Evolutionary conservation across 2,888 invertebrate species (phyloP).

Genomic region (Tetrapedia diversipes): DNA sequence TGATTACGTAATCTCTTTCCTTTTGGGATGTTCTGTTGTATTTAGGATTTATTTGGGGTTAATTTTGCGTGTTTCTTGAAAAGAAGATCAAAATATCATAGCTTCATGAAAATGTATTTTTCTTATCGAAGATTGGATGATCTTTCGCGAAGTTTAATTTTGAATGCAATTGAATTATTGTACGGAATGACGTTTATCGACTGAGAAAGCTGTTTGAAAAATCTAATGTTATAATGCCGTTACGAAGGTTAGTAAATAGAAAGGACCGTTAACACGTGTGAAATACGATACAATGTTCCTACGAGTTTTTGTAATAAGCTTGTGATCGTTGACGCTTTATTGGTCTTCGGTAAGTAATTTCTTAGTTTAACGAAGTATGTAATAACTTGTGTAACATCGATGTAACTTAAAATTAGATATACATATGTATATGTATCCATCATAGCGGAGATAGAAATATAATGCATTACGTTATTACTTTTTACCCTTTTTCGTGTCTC

Average conservation of each 20-base stretch:
- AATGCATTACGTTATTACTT: neutral
- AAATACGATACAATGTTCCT: conserved; percentile 16
- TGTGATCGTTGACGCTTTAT: neutral
- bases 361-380: too few species aligned
- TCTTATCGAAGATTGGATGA: neutral
- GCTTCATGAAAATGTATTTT: neutral
- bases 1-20: neutral
- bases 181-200: conserved; percentile 20
- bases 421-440: too few species aligned
- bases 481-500: neutral
- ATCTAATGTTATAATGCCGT: conserved; percentile 6
- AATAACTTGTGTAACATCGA: too few species aligned
- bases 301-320: neutral
- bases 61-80: neutral
- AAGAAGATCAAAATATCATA: neutral
- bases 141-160: neutral
- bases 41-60: neutral
- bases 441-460: neutral
- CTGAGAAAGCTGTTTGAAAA: conserved; percentile 31
- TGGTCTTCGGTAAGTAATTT: neutral
- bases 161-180: conserved; percentile 5
- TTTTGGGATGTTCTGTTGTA: neutral
- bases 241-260: conserved; percentile 19
- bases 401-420: too few species aligned
- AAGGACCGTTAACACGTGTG: conserved; percentile 19